Conservation (phyloP, 2,113 vertebrate species). For the Colaptes auratus region DNA sequence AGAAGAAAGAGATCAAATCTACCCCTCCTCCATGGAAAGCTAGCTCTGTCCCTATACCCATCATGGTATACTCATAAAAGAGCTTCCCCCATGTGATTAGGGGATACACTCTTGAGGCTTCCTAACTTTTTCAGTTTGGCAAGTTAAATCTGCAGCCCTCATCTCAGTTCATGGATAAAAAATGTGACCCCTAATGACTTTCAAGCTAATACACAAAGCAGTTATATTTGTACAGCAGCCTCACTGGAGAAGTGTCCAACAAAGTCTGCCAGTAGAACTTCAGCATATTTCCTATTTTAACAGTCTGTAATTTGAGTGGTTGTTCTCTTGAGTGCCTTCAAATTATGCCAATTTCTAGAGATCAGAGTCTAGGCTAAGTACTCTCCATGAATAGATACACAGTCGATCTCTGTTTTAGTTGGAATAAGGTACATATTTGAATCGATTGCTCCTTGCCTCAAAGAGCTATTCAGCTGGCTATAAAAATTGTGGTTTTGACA, state of each 20-base stretch:
- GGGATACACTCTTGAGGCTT: neutral
- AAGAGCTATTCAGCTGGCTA: conserved; percentile 16
- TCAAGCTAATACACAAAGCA: neutral
- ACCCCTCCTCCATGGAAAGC: neutral
- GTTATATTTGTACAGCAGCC: conserved; percentile 17
- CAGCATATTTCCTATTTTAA: conserved; percentile 52
- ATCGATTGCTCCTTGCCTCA: conserved; percentile 18
- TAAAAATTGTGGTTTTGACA: conserved; percentile 49
- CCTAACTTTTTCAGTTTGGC: neutral
- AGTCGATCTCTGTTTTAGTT: conserved; percentile 40
- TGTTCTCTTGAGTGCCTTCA: conserved; percentile 42
- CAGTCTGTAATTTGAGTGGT: conserved; percentile 52
- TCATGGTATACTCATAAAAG: neutral
- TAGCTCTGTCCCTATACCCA: neutral
- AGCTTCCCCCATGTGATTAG: neutral
- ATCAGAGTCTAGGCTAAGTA: conserved; percentile 36
- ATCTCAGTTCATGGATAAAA: neutral
- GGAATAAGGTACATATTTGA: conserved; percentile 42
- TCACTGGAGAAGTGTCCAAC: conserved; percentile 1
- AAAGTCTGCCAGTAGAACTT: neutral
- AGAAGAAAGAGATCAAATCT: neutral
- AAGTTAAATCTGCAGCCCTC: neutral
- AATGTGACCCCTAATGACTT: neutral
- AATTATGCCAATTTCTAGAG: conserved; percentile 55
- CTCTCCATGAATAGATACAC: conserved; percentile 17